Conservation (phyloP, 2,113 vertebrate genomes). For the Fulmarus glacialis region DNA sequence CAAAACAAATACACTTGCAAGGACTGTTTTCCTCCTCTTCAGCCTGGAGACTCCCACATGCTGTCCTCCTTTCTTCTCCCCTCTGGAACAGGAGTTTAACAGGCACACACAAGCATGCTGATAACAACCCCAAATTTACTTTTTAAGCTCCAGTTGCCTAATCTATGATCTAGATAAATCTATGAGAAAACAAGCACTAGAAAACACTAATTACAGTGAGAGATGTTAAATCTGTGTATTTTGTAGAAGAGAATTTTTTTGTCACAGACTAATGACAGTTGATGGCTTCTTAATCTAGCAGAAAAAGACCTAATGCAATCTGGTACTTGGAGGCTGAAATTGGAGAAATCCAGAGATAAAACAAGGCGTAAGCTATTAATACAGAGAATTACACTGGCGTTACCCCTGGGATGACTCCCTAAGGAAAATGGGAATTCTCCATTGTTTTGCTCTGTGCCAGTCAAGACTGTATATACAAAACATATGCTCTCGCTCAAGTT, state of each 20-base stretch:
- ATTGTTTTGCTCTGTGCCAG: neutral
- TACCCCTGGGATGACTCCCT: neutral
- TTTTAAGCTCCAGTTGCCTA: neutral
- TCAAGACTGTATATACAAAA: neutral
- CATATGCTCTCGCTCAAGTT: neutral
- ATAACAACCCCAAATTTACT: neutral
- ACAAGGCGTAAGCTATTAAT: neutral
- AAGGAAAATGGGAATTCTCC: conserved; percentile 17
- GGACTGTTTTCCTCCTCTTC: neutral
- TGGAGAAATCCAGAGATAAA: neutral
- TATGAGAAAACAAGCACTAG: neutral
- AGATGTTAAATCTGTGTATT: neutral
- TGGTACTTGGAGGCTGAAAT: neutral
- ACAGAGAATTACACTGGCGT: neutral
- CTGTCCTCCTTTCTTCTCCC: neutral
- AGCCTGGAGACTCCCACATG: neutral
- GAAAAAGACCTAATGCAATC: neutral
- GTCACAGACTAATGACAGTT: neutral
- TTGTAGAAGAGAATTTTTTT: neutral
- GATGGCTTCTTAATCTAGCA: neutral
- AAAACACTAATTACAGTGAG: neutral
- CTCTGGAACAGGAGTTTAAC: neutral
- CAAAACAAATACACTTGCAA: neutral
- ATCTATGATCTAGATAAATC: neutral
- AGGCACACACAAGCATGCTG: neutral